A percentile compares a stretch with the other conserved stretches of the same genome.
These are phyloP conservation scores for Lathamus discolor DNA, from an alignment of 2,113 vertebrate species.

Conservation along the genomic window DNA sequence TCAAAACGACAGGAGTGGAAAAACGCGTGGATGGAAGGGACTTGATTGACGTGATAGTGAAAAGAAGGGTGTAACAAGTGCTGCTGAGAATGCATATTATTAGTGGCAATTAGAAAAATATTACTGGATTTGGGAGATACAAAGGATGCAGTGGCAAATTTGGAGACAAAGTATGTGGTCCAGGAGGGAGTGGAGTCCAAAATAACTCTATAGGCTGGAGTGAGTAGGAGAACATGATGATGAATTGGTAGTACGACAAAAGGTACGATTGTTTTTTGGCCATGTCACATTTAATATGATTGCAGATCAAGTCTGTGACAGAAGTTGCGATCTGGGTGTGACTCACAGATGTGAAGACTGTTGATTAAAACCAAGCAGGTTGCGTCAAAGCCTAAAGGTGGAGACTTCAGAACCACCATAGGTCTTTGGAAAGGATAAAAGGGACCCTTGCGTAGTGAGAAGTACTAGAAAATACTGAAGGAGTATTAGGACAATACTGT, in stretches of 20 bases:
- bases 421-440: background rate
- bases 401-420: background rate
- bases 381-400: background rate
- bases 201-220: background rate
- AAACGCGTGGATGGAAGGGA: background rate
- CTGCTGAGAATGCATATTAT: background rate
- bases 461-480: background rate
- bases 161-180: background rate
- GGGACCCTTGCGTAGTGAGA: background rate
- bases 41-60: background rate
- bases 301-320: background rate
- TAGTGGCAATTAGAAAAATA: background rate
- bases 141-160: background rate
- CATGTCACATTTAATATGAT: background rate
- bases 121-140: background rate
- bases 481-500: background rate
- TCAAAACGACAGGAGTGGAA: background rate
- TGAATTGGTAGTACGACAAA: background rate
- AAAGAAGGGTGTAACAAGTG: background rate
- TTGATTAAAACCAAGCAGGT: background rate
- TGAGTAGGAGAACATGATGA: background rate
- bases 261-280: background rate
- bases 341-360: background rate
- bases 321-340: background rate
- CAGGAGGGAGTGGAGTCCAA: background rate